Percentiles rank a stretch among this genome's conserved stretches.
Conservation (phyloP, 1,140 invertebrate genomes). For the Planococcus citri region DNA sequence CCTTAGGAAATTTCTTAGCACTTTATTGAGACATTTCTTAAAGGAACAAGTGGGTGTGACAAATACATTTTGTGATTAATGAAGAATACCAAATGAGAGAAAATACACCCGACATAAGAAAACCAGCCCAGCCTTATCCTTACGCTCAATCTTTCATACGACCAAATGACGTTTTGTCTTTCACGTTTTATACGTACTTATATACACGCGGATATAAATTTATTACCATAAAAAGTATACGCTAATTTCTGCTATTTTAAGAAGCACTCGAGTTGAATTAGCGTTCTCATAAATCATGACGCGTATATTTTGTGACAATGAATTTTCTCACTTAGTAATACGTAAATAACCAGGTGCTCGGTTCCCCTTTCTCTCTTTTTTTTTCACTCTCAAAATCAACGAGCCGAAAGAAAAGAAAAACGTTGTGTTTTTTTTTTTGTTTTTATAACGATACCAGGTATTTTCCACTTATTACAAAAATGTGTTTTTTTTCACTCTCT, state of each 20-base stretch:
- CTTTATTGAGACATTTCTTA: not conserved
- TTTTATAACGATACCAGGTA: too few species aligned
- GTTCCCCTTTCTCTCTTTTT: not conserved
- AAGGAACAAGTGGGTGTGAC: not conserved
- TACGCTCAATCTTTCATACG: not conserved
- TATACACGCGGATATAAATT: not conserved
- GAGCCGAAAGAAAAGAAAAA: not conserved
- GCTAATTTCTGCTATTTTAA: not conserved
- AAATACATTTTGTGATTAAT: not conserved
- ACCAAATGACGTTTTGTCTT: not conserved
- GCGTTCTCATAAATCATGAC: not conserved
- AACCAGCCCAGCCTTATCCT: too few species aligned
- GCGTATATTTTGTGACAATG: not conserved
- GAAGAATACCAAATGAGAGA: not conserved
- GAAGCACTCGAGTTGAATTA: not conserved
- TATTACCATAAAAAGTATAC: not conserved
- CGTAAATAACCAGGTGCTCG: not conserved
- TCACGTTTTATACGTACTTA: not conserved
- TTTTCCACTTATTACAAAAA: too few species aligned
- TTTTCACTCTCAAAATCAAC: not conserved
- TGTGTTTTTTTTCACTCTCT: too few species aligned
- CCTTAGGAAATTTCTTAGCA: not conserved
- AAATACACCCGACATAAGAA: not conserved
- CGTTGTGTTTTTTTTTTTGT: too few species aligned
- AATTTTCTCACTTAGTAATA: not conserved